Base-by-base conservation (phyloP, 2,888 invertebrate genomes). In the Acrobasis consociella region DNA sequence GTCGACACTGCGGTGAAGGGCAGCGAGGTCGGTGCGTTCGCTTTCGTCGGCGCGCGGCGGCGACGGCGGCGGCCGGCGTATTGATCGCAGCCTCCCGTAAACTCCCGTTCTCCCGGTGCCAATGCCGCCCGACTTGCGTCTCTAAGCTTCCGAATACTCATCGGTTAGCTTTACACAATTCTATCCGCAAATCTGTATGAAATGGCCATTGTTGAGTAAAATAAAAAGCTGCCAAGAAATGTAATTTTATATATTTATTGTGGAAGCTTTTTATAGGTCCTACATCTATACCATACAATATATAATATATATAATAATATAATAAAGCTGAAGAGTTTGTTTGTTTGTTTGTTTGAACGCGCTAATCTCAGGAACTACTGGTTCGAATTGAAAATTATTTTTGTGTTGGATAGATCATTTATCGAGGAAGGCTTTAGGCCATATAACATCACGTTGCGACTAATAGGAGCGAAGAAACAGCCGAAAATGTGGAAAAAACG, bases 1-100 rank as follows among this genome's bases (percentile, higher is more conserved):
- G 88, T 84, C 86, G 91, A 90, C 91, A 85, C 84, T 79, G 76
- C 81, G 81, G 85, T 88, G 91, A 90, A 90, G 91, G 90, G 88
- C 90, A 90, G 87, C 82, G 86, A 84, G 89, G 87, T 87, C 86
- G 86, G 79, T 78, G 85, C 89, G 88, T 88, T 88, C 89, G 87
- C 88, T 90, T 90, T 89, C 89, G 84, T 77, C 86, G 85, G 82
- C 82, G 80, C 74, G 66, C 68, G 71, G 68, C 71, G 69, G 69
- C 71, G 74, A 61, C 61, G 72, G 76, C 73, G 74, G 70, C 72
- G 73, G 67, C 74, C 72, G 72, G 71, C 78, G 81, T 89, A 87
- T 89, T 87, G 91, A 92, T 92, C 91, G 91, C 85, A 84, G 76
- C 76, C 75, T 84, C 87, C 77, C 85, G 82, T 82, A 84, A 76